phyloP scores from a whole-genome alignment of 2,113 vertebrate genomes.

The Callaeas wilsoni region DNA sequence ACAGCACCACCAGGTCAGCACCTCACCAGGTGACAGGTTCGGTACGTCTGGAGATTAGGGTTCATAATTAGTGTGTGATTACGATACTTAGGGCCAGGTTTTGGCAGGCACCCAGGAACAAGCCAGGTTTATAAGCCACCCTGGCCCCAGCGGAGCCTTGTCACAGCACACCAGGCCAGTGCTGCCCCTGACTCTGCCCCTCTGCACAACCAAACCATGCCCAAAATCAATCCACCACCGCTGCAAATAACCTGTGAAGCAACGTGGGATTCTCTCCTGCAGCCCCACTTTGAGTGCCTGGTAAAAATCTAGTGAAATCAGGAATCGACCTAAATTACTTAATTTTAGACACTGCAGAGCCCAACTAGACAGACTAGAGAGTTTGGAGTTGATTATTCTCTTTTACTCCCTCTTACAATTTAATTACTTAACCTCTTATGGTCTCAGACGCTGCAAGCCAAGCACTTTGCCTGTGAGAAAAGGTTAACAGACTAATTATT shows the following conservation, averaged over 20 bases:
- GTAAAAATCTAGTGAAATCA: background rate
- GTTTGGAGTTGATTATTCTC: background rate
- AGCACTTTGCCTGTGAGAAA: background rate
- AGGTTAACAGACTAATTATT: background rate
- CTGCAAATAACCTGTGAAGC: background rate
- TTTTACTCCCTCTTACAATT: background rate
- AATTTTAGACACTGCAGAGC: background rate
- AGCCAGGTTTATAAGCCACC: background rate
- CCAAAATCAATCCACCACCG: background rate
- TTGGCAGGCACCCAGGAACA: background rate
- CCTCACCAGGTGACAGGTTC: background rate
- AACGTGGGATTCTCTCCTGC: rapidly evolving
- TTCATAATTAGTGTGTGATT: background rate
- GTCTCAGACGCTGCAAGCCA: background rate
- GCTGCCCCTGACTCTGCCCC: background rate
- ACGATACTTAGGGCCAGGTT: background rate
- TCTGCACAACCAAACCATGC: background rate
- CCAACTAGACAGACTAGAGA: background rate
- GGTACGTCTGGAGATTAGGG: background rate
- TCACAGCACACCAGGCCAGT: background rate
- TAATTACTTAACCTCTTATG: background rate
- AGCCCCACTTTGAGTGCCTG: background rate
- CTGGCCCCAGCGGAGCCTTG: background rate
- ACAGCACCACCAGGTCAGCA: background rate
- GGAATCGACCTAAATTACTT: background rate